Percentiles rank a stretch among this genome's conserved stretches.
These are phyloP conservation scores for Callyntrura guangdongensis DNA, from an alignment of 2,888 invertebrate species.

Conservation along the genomic window DNA sequence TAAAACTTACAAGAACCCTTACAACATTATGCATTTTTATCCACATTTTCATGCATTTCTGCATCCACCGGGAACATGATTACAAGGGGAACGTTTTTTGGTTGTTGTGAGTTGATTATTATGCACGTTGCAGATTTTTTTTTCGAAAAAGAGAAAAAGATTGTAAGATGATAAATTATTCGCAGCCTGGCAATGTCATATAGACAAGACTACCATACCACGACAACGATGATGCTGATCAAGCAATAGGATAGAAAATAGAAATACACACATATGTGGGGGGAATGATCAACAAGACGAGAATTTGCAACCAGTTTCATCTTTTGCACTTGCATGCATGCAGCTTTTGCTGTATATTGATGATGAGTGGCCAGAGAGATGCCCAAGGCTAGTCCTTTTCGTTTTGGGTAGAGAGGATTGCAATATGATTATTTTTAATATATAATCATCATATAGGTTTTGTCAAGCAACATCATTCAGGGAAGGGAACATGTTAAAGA, in stretches of 20 bases:
- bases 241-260: too few species aligned
- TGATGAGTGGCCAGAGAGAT: not conserved
- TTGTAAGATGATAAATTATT: too few species aligned
- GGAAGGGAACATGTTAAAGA: not conserved
- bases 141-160: too few species aligned
- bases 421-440: conserved; percentile 33
- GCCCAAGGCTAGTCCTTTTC: not conserved
- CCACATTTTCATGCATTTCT: conserved; percentile 38
- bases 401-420: not conserved
- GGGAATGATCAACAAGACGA: too few species aligned
- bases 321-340: too few species aligned
- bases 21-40: conserved; percentile 33
- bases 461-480: not conserved
- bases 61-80: not conserved
- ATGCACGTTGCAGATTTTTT: not conserved
- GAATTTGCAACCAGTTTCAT: too few species aligned
- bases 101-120: not conserved
- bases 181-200: too few species aligned
- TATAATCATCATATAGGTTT: conserved; percentile 15
- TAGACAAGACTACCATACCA: too few species aligned
- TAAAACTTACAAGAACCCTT: too few species aligned
- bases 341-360: not conserved
- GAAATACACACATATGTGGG: too few species aligned
- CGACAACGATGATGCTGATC: too few species aligned
- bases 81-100: too few species aligned